These are phyloP conservation scores for Chymomyza amoena DNA, from an alignment of 2,888 invertebrate species.

Conservation along the genomic window DNA sequence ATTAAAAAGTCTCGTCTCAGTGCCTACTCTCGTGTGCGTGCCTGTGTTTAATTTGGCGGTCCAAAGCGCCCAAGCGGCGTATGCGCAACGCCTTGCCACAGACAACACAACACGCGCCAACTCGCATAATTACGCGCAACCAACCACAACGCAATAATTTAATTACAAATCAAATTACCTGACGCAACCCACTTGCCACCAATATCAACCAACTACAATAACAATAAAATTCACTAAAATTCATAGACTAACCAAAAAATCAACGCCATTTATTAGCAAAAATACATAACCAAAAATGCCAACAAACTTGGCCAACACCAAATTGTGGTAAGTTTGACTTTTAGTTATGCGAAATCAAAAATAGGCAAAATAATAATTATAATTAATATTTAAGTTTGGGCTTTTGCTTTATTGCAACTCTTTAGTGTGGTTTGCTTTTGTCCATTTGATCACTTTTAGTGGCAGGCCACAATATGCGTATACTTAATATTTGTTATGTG, in stretches of 20 bases:
- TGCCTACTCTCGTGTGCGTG: conserved; percentile 55
- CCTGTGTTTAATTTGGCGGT: conserved; percentile 52
- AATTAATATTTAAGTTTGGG: neutral
- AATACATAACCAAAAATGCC: neutral
- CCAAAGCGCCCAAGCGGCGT: conserved; percentile 32
- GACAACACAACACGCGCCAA: neutral
- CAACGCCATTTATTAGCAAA: neutral
- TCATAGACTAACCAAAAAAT: conserved; percentile 20
- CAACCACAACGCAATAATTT: conserved; percentile 5
- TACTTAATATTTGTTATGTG: neutral
- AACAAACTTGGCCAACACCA: neutral
- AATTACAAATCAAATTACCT: conserved; percentile 16
- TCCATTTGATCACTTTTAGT: no score
- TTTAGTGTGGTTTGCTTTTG: neutral
- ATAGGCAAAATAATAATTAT: neutral
- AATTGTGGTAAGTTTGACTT: conserved; percentile 15
- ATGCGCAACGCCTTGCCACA: conserved; percentile 37
- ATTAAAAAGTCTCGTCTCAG: conserved; percentile 63
- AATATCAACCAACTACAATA: conserved; percentile 12
- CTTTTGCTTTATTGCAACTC: neutral
- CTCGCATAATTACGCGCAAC: conserved; percentile 5
- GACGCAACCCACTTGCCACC: neutral
- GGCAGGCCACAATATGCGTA: neutral
- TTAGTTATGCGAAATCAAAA: neutral
- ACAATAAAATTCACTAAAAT: conserved; percentile 13